Conservation (phyloP, 2,888 invertebrate species). For the Drosophila barbarae region DNA sequence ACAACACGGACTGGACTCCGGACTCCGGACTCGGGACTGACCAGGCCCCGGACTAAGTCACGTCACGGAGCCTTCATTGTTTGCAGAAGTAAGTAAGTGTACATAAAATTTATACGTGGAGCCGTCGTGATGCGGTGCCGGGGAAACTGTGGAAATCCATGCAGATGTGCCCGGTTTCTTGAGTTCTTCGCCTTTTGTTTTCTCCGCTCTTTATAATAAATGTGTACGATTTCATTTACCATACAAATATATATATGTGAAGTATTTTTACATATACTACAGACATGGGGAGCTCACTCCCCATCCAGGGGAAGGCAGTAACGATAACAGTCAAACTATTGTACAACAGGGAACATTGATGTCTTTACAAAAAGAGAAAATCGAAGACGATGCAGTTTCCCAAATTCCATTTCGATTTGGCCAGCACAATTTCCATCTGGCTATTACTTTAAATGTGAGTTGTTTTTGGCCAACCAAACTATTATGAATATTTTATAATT, state of each 20-base stretch:
- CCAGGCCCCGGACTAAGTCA: slow-evolving; percentile 57
- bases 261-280: slow-evolving; percentile 7
- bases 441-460: slow-evolving; percentile 37
- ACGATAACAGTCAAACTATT: slow-evolving; percentile 54
- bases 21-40: slow-evolving; percentile 33
- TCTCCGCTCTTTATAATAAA: slow-evolving; percentile 64
- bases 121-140: slow-evolving; percentile 7
- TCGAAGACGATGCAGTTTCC: slow-evolving; percentile 24
- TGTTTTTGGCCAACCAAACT: not conserved
- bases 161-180: slow-evolving; percentile 67
- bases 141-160: slow-evolving; percentile 56
- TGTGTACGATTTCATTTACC: slow-evolving; percentile 51
- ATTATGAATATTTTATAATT: not conserved
- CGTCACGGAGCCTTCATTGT: slow-evolving; percentile 65
- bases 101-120: slow-evolving; percentile 67
- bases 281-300: not conserved
- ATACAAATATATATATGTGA: slow-evolving; percentile 35
- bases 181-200: slow-evolving; percentile 58
- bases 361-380: slow-evolving; percentile 56
- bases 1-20: slow-evolving; percentile 22
- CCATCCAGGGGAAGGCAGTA: slow-evolving; percentile 2
- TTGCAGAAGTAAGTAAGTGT: slow-evolving; percentile 73
- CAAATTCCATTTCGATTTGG: slow-evolving; percentile 5
- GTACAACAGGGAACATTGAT: slow-evolving; percentile 39
- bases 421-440: slow-evolving; percentile 8